Conservation (phyloP, 2,888 invertebrate species). For the Allacma fusca region DNA sequence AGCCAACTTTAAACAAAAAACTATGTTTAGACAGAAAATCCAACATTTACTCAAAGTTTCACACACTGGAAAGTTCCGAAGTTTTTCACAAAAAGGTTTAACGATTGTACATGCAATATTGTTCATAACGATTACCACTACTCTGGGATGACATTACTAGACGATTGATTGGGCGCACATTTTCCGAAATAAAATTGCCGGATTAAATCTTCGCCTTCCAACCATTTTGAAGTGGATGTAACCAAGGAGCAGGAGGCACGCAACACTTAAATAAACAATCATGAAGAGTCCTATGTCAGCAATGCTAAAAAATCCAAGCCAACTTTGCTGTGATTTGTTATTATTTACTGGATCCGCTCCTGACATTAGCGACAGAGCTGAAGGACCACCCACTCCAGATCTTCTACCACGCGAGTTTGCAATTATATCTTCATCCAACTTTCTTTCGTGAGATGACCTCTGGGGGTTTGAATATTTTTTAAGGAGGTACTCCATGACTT, state of each 20-base stretch:
- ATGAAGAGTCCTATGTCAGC: constrained; percentile 77
- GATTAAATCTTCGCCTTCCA: constrained; percentile 50
- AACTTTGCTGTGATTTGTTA: constrained; percentile 14
- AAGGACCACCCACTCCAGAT: not conserved
- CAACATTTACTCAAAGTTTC: too few species aligned
- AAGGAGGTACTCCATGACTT: constrained; percentile 73
- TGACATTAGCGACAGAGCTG: not conserved
- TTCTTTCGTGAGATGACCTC: constrained; percentile 30
- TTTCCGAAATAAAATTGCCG: constrained; percentile 39
- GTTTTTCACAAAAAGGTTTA: too few species aligned
- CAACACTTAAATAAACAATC: constrained; percentile 77
- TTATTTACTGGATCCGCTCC: not conserved
- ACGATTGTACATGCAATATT: too few species aligned
- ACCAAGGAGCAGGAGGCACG: constrained; percentile 77
- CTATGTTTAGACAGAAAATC: too few species aligned
- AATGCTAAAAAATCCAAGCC: constrained; percentile 67
- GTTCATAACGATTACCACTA: too few species aligned
- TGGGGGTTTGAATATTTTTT: constrained; percentile 66
- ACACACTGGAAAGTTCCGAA: too few species aligned
- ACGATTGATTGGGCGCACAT: constrained; percentile 34
- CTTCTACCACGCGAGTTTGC: not conserved
- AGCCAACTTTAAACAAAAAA: too few species aligned
- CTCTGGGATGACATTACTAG: not conserved
- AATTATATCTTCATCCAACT: not conserved
- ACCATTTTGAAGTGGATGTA: constrained; percentile 72